phyloP scores from a whole-genome alignment of 64 coral and sea anemone genomes.

The Actinia equina region DNA sequence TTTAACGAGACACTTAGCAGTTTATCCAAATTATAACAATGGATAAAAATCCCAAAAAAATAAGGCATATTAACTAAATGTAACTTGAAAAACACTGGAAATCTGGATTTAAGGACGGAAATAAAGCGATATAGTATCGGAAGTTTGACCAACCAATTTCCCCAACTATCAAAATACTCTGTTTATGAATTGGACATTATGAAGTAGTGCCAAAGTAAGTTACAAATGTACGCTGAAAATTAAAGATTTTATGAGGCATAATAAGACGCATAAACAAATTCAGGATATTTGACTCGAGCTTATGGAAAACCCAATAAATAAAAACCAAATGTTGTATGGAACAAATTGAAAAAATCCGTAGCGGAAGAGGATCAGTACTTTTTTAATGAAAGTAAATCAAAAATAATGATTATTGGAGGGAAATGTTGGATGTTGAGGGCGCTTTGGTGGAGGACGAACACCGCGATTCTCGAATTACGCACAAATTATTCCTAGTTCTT shows the following conservation, averaged over 20 bases:
- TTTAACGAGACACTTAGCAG: background rate
- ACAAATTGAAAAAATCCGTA: slow-evolving; percentile 1
- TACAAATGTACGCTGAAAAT: background rate
- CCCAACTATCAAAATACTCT: background rate
- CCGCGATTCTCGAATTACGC: background rate
- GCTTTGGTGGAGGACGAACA: background rate
- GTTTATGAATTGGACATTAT: background rate
- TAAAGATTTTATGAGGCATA: slow-evolving; percentile 4
- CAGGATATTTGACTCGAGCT: background rate
- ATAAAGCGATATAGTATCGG: background rate
- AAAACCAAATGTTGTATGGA: background rate
- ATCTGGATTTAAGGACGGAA: background rate
- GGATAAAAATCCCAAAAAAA: background rate
- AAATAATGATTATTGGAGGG: background rate
- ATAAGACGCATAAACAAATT: background rate
- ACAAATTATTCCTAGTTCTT: slow-evolving; percentile 7
- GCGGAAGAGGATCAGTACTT: background rate
- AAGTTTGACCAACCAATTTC: slow-evolving; percentile 1
- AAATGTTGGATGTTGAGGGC: background rate
- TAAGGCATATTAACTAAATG: background rate
- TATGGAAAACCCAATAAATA: slow-evolving; percentile 10
- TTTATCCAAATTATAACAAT: background rate
- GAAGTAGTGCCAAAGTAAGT: background rate
- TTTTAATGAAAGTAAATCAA: background rate
- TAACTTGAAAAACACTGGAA: background rate